Percentiles rank a stretch among this genome's conserved stretches.
Evolutionary conservation across 2,113 vertebrate genomes (phyloP).

Genomic region (rat (Rattus norvegicus)): GRCr8 NC_086021.1:79778501-79779000

Average conservation of each 20-base stretch:
- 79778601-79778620: neutral
- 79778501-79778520: neutral
- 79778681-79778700: neutral
- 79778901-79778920: conserved; percentile 87
- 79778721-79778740: conserved; percentile 65
- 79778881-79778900: conserved; percentile 88
- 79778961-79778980: conserved; percentile 82
- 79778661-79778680: neutral
- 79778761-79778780: conserved; percentile 67
- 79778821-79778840: conserved; percentile 87
- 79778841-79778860: conserved; percentile 87
- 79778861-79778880: conserved; percentile 87
- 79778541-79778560: neutral
- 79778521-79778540: too few species aligned
- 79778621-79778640: neutral
- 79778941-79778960: conserved; percentile 85
- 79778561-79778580: neutral
- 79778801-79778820: conserved; percentile 77
- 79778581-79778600: neutral
- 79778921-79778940: conserved; percentile 89
- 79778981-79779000: conserved; percentile 82
- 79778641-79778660: conserved; percentile 45
- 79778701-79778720: conserved; percentile 59
- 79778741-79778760: conserved; percentile 66
- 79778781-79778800: conserved; percentile 67